These are phyloP conservation scores for Callyntrura sp. DNA, from an alignment of 2,888 invertebrate genomes.

Conservation along the genomic window DNA sequence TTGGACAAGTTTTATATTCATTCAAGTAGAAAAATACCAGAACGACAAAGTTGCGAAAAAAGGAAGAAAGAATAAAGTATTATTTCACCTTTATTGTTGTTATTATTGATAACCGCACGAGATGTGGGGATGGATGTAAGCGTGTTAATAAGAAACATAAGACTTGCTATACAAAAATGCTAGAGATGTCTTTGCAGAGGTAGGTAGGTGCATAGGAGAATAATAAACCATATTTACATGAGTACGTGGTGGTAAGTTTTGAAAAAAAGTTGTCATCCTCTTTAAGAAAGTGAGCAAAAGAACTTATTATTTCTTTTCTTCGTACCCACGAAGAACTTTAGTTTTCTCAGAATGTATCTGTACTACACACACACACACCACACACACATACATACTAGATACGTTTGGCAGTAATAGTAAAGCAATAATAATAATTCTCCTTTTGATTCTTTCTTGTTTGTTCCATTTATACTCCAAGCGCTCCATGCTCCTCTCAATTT, in stretches of 20 bases:
- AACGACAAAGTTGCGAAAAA: not conserved
- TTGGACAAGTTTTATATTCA: conserved; percentile 63
- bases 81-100: not conserved
- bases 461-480: too few relatives aligned
- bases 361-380: not conserved
- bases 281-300: not conserved
- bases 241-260: conserved; percentile 29
- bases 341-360: not conserved
- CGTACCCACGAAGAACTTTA: conserved; percentile 21
- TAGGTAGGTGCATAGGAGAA: not conserved
- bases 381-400: not conserved
- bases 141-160: conserved; percentile 3
- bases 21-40: conserved; percentile 43
- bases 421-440: conserved; percentile 55
- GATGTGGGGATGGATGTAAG: not conserved
- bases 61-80: not conserved
- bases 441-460: conserved; percentile 26
- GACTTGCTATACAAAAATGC: not conserved
- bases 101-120: conserved; percentile 43
- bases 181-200: not conserved
- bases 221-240: conserved; percentile 26
- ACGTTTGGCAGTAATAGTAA: not conserved
- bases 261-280: conserved; percentile 40
- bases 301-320: conserved; percentile 17
- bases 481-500: not conserved